These are phyloP conservation scores for Anas platyrhynchos DNA, from an alignment of 2,113 vertebrate genomes.

Conservation along the genomic window DNA sequence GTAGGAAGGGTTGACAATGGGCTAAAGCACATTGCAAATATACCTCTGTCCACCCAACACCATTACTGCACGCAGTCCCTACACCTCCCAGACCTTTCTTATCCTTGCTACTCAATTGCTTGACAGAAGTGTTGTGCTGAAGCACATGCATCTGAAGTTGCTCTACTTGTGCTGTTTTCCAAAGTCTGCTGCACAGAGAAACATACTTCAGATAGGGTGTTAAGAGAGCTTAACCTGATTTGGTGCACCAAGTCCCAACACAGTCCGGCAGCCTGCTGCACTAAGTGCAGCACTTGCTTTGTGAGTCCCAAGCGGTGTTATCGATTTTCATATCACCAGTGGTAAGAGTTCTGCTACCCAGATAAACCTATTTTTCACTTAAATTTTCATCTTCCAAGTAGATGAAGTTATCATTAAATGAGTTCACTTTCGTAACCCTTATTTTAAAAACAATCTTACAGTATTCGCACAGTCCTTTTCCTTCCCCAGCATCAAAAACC, in stretches of 20 bases:
- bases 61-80: fast-evolving
- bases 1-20: neutral
- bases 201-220: neutral
- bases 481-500: neutral
- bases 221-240: neutral
- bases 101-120: neutral
- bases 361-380: neutral
- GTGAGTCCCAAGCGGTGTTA: neutral
- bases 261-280: neutral
- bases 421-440: neutral
- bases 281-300: neutral
- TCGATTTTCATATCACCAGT: neutral
- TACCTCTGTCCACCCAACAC: neutral
- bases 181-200: neutral
- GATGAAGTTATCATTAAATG: neutral
- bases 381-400: neutral
- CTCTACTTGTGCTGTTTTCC: neutral
- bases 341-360: neutral
- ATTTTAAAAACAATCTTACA: neutral
- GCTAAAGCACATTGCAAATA: neutral
- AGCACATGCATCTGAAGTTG: neutral
- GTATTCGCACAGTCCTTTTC: neutral
- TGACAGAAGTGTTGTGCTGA: neutral
- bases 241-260: neutral
- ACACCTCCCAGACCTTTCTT: neutral